phyloP scores from a whole-genome alignment of 2,797 vertebrate species.

The Phalloptychus januarius region DNA sequence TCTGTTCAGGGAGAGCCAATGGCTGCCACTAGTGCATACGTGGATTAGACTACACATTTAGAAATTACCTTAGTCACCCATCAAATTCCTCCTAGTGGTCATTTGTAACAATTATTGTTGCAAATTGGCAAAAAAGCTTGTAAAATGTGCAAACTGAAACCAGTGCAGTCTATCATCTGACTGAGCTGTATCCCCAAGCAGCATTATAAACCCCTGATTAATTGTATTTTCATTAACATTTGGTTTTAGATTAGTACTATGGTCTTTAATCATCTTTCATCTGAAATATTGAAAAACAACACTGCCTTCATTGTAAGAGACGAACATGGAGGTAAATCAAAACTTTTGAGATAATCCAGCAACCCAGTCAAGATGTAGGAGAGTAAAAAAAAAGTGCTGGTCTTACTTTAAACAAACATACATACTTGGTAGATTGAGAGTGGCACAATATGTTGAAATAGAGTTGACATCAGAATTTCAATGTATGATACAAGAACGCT shows the following conservation, averaged over 20 bases:
- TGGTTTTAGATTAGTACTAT: background rate
- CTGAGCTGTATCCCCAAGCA: background rate
- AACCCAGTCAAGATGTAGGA: background rate
- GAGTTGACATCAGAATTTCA: background rate
- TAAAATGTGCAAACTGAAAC: background rate
- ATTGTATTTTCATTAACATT: background rate
- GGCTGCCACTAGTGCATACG: slow-evolving; percentile 35
- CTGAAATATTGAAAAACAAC: background rate
- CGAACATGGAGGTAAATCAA: background rate
- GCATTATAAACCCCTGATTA: background rate
- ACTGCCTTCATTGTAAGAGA: background rate
- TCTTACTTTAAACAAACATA: background rate
- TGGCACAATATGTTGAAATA: background rate
- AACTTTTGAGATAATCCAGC: background rate
- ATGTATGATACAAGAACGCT: background rate
- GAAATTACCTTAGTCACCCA: slow-evolving; percentile 24
- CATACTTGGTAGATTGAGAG: background rate
- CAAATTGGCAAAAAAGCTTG: background rate
- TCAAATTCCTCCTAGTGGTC: background rate
- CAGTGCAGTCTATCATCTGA: background rate
- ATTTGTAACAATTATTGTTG: background rate
- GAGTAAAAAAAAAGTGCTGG: background rate
- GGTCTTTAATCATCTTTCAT: background rate
- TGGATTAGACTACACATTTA: slow-evolving; percentile 41
- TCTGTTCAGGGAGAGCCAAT: slow-evolving; percentile 44